Base-by-base conservation (phyloP, 2,113 vertebrate species). In the Steatornis caripensis region DNA sequence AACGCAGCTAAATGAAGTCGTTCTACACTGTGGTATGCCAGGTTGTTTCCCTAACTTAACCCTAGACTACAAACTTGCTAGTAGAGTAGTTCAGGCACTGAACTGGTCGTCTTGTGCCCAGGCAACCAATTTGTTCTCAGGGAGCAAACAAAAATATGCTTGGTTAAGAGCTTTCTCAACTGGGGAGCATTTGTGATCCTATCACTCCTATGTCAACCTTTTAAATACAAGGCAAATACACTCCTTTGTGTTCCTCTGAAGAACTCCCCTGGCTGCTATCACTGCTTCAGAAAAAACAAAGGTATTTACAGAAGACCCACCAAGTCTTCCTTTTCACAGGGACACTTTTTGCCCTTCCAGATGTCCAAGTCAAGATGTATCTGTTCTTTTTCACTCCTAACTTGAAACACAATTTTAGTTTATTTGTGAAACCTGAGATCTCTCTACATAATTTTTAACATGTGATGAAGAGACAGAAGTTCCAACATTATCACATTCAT, bases 311-410 rank as follows among this genome's bases (percentile, higher is more conserved):
- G 13, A 64, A 36, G 27, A 90, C 24, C 13, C 7, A 0, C 1
- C 1, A 83, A 23, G 8, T 53, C 87, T 76, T 64, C 12, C 6
- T 85, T 76, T 79, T 39, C 79, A 77, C 21, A 54, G 10, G 37
- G 57, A 71, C 10, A 23, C 7, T 30, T 89, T 61, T 12, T 92
- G 19, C 34, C 43, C 29, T 87, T 91, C 37, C 41, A 78, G 45
- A 51, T 30, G 4, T 41, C 34, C 1, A 2, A 46, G 6, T 60
- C 34, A 77, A 79, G 45, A 54, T 22, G 22, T 0, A 3, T 27
- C 27, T 71, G 5, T n/a, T 48, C 15, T 78, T 69, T 65, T 43
- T 61, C 17, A 27, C 55, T 81, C 26, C 20, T 39, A 94, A 49
- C 4, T 58, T 78, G 61, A 89, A 89, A 62, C 8, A 61, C 11